Evolutionary conservation across 1,140 invertebrate genomes (phyloP), one percentile per base, ranked within the genome.

Genomic region (Drosophila nigromelanica): DNA sequence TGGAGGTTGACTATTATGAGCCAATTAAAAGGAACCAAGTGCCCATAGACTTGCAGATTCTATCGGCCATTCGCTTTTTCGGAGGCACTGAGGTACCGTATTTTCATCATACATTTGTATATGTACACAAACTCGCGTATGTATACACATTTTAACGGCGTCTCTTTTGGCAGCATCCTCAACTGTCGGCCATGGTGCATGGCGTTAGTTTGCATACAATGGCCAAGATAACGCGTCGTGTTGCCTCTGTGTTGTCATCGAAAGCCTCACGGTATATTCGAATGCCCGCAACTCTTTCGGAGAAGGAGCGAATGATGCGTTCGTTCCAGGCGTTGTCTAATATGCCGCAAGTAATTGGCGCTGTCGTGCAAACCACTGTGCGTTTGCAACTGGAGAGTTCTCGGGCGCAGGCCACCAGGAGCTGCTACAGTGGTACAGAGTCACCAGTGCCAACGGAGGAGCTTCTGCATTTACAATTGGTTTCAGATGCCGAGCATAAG

Each of bases 301-400:
- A 90, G 52, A 90, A 90, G 30, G 89, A 90, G 52, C 61, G 62
- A 51, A 85, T 89, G 15, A 79, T 81, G 64, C 77, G 80, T 18
- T 78, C 80, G 1, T 90, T 90, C 50, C 78, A 90, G 30, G 60
- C 51, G 0, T 43, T 90, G 15, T 85, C 73, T 0, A 85, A 89
- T 61, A 90, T 90, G 82, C 80, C 89, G 0, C 89, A 90, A 62
- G 83, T 90, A 1, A 90, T 90, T 35, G 89, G 89, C 0, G 80
- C 80, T 3, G 39, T 90, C 4, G 50, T 78, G 5, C 80, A 89
- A 45, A 70, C 63, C n/a, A 83, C 43, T 27, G 67, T 83, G n/a
- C 47, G 67, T 7, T 59, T 73, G 62, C 74, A 61, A 39, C 27
- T 73, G 6, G 67, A 68, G 2, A 48, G 35, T 27, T 43, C n/a